Conservation (phyloP, 2,797 vertebrate species). For the Hirundo rustica region DNA sequence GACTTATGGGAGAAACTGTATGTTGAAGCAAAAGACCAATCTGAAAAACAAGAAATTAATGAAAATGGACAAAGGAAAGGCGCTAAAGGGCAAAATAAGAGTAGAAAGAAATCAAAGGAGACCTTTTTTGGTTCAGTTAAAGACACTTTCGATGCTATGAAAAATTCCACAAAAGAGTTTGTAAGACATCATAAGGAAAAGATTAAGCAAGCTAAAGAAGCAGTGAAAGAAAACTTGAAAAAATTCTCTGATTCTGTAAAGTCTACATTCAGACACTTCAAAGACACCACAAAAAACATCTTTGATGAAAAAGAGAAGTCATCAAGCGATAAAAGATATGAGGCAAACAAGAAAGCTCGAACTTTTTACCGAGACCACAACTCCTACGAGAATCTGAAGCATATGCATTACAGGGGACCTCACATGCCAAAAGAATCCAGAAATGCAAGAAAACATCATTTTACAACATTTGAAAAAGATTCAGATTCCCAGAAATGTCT, state of each 20-base stretch:
- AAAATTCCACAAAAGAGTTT: slow-evolving; percentile 97
- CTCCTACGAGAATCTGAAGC: slow-evolving; percentile 69
- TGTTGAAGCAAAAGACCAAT: slow-evolving; percentile 87
- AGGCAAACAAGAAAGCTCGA: slow-evolving; percentile 74
- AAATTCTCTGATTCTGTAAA: slow-evolving; percentile 97
- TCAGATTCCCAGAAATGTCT: slow-evolving; percentile 27
- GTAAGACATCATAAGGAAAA: slow-evolving; percentile 98
- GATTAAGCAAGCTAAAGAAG: slow-evolving; percentile 96
- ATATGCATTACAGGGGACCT: slow-evolving; percentile 66
- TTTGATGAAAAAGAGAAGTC: slow-evolving; percentile 84
- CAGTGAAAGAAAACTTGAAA: slow-evolving; percentile 94
- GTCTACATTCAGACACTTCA: slow-evolving; percentile 92
- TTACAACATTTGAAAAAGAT: slow-evolving; percentile 44
- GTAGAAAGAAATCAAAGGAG: slow-evolving; percentile 82
- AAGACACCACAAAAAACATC: slow-evolving; percentile 87
- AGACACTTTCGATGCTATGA: slow-evolving; percentile 94
- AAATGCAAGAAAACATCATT: slow-evolving; percentile 37
- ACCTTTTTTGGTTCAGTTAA: slow-evolving; percentile 89
- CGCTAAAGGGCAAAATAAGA: slow-evolving; percentile 65
- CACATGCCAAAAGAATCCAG: slow-evolving; percentile 42
- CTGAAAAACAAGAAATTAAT: slow-evolving; percentile 79
- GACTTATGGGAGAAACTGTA: slow-evolving; percentile 97
- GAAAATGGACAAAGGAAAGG: slow-evolving; percentile 59
- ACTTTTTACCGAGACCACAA: slow-evolving; percentile 66
- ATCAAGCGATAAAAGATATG: slow-evolving; percentile 53